phyloP scores from a whole-genome alignment of 1,140 invertebrate genomes.

The Oedothorax gibbosus region DNA sequence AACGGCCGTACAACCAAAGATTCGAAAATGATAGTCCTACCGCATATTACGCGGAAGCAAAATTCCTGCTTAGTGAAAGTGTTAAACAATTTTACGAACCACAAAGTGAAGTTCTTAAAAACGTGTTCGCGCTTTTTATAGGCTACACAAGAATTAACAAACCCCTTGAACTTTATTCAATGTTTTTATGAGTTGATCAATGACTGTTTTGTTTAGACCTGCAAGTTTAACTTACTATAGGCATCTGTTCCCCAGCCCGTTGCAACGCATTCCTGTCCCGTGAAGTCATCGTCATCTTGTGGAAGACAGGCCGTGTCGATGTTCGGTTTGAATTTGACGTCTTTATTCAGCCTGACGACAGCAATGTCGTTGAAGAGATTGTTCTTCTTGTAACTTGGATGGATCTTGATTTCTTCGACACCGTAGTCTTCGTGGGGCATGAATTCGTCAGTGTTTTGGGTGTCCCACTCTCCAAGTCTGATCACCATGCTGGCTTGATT shows the following conservation, averaged over 20 bases:
- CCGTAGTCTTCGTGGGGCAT: slow-evolving; percentile 78
- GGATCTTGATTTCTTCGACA: slow-evolving; percentile 73
- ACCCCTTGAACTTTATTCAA: background rate
- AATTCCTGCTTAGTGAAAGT: no score
- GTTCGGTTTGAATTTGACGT: slow-evolving; percentile 74
- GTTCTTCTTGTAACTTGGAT: slow-evolving; percentile 71
- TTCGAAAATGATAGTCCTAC: no score
- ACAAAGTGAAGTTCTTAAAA: background rate
- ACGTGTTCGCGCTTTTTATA: background rate
- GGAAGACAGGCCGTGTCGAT: slow-evolving; percentile 80
- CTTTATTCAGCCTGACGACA: slow-evolving; percentile 73
- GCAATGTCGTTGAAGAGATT: slow-evolving; percentile 78
- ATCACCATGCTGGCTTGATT: slow-evolving; percentile 23
- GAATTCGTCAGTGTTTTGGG: slow-evolving; percentile 80
- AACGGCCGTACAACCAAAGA: no score
- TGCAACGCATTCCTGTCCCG: slow-evolving; percentile 73
- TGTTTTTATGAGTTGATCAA: background rate
- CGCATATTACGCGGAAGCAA: no score
- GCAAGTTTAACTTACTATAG: slow-evolving; percentile 74
- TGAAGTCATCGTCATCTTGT: slow-evolving; percentile 64
- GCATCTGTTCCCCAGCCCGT: slow-evolving; percentile 85
- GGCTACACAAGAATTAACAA: background rate
- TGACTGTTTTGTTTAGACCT: no score
- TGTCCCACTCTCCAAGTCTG: slow-evolving; percentile 81
- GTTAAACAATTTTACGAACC: background rate